Base-by-base conservation (phyloP, 1,140 invertebrate genomes). In the Achatina immaculata region DNA sequence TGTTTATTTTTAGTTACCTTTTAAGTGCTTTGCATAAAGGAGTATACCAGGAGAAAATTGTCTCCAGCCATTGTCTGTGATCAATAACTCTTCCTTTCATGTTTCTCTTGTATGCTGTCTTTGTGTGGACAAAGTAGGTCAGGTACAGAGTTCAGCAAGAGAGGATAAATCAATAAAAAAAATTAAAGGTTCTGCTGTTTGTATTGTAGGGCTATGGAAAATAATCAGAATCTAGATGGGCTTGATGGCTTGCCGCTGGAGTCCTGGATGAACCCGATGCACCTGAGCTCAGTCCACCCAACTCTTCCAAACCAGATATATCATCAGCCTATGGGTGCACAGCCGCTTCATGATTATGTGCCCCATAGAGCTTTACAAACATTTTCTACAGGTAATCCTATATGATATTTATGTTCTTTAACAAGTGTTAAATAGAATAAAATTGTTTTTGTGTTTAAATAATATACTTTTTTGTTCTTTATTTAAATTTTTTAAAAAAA, bases 141-240 rank as follows among this genome's bases (percentile, higher is more conserved):
- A 42, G 68, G 42, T 28, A 42, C 21, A 42, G n/a, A 40, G 42
- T 21, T 21, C 42, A 42, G 42, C 42, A 42, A 7, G 42, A 43
- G 68, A 43, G 6, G 19, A 28, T 24, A 4, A 69, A 42, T 69
- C 42, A 69, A 40, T 69, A 42, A 42, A 14, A 14, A 24, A 40
- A 42, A n/a, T 21, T 38, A 43, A 69, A 69, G 38, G 62, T 38
- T 77, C 51, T 77, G 55, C 40, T 65, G 34, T 51, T 62, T 58
- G 34, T 38, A 36, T 77, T 77, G 34, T 62, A 78, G 76, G n/a
- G 43, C 24, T 62, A 78, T 78, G 76, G 76, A 78, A 34, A 68
- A 68, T 43, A 51, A 31, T 48, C 40, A 66, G 9, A 78, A 68
- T 48, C 55, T 62, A 42, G 76, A 78, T 31, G 65, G 76, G 24